phyloP scores from a whole-genome alignment of 2,888 invertebrate species.

The Pristionchus arcanus region DNA sequence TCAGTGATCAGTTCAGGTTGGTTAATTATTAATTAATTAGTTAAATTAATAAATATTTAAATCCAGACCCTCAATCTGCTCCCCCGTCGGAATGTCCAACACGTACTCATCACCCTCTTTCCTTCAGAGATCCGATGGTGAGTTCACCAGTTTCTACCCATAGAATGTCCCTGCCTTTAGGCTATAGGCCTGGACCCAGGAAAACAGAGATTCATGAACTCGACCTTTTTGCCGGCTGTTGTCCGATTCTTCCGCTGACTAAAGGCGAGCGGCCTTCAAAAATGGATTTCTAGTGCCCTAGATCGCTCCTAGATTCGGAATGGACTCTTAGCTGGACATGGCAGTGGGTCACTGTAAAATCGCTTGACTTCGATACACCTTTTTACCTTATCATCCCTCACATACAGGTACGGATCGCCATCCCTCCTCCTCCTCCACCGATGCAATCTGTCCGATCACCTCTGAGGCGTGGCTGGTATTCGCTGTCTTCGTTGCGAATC shows the following conservation, averaged over 20 bases:
- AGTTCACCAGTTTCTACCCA: background rate
- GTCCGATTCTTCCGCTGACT: too few relatives aligned
- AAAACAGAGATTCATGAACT: too few relatives aligned
- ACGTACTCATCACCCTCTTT: slow-evolving; percentile 50
- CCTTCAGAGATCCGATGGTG: slow-evolving; percentile 46
- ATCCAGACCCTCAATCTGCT: slow-evolving; percentile 54
- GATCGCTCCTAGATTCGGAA: background rate
- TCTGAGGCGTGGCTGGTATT: slow-evolving; percentile 54
- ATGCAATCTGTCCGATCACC: slow-evolving; percentile 51
- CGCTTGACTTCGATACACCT: too few relatives aligned
- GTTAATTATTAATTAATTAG: background rate
- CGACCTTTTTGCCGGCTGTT: background rate
- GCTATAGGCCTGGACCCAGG: too few relatives aligned
- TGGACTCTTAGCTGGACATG: background rate
- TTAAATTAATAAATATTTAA: background rate
- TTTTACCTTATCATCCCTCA: background rate
- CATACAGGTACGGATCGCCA: background rate
- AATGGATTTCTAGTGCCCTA: background rate
- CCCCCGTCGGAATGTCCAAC: slow-evolving; percentile 44
- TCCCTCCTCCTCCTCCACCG: background rate
- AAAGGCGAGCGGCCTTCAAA: too few relatives aligned
- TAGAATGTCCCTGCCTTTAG: too few relatives aligned
- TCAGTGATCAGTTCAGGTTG: slow-evolving; percentile 52
- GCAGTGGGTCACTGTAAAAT: too few relatives aligned
- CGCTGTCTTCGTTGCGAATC: slow-evolving; percentile 56